A percentile compares a stretch with the other conserved stretches of the same genome.
phyloP scores from a whole-genome alignment of 2,888 invertebrate genomes.

The Epinotia ramella region DNA sequence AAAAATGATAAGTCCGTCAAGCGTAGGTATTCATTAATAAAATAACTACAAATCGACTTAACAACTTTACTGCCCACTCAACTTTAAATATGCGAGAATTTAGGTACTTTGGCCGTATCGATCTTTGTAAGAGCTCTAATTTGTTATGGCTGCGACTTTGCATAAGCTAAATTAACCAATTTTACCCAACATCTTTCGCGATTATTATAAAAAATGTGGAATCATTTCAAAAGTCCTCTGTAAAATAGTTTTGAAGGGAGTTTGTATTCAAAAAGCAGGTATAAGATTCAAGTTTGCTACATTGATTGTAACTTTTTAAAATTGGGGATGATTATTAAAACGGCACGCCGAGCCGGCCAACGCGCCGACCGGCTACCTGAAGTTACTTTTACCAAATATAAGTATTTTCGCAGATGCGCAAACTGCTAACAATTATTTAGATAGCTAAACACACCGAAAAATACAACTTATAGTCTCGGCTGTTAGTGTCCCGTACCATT shows the following conservation, averaged over 20 bases:
- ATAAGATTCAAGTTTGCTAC: background rate
- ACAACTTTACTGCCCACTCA: background rate
- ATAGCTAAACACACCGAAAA: constrained; percentile 2
- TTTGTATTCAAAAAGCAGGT: background rate
- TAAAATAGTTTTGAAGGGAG: background rate
- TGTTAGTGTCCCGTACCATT: no score
- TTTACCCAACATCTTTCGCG: no score
- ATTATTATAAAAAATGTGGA: no score
- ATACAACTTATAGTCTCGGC: no score
- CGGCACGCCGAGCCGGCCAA: background rate
- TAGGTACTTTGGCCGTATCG: background rate
- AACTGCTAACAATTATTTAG: constrained; percentile 28
- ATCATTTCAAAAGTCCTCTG: background rate
- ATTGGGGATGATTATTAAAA: background rate
- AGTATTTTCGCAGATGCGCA: constrained; percentile 34
- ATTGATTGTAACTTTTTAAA: background rate
- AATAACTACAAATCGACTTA: background rate
- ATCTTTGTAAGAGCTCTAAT: background rate
- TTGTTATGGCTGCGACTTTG: no score
- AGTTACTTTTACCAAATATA: background rate
- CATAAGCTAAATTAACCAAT: no score
- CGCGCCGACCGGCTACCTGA: background rate
- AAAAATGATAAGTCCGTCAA: background rate
- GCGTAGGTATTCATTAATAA: background rate
- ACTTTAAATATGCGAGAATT: background rate